Evolutionary conservation across 1,140 invertebrate genomes (phyloP).

Genomic region (Drosophila lacteicornis): DNA sequence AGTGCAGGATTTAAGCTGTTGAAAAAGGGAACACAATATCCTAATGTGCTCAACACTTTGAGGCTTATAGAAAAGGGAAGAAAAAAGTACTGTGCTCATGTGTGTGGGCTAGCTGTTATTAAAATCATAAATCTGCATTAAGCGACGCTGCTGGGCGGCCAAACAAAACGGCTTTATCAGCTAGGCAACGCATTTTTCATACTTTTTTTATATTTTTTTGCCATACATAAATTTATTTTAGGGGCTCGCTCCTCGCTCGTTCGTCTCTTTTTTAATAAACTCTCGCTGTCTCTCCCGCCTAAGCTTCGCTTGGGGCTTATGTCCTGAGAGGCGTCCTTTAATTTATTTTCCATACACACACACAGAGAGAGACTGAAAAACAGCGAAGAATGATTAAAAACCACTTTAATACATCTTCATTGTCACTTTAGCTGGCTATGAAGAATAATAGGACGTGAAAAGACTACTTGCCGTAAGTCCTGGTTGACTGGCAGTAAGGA

Average conservation of each 20-base stretch:
- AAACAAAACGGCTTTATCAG: constrained; percentile 59
- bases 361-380: constrained; percentile 36
- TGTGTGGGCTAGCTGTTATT: constrained; percentile 54
- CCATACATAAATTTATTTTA: constrained; percentile 51
- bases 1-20: constrained; percentile 3
- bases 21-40: constrained; percentile 18
- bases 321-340: constrained; percentile 52
- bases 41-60: constrained; percentile 63
- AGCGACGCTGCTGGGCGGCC: constrained; percentile 38
- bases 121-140: constrained; percentile 82
- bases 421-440: constrained; percentile 51
- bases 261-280: constrained; percentile 77
- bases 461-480: constrained; percentile 9
- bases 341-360: constrained; percentile 65
- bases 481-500: constrained; percentile 21
- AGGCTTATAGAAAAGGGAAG: constrained; percentile 23
- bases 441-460: constrained; percentile 13
- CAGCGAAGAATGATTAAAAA: constrained; percentile 67
- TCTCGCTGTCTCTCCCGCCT: constrained; percentile 26
- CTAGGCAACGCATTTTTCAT: constrained; percentile 75
- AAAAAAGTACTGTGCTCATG: background rate
- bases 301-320: constrained; percentile 40
- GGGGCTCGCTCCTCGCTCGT: constrained; percentile 16
- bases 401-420: constrained; percentile 74
- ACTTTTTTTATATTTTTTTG: constrained; percentile 30